Percentiles rank a stretch among this genome's conserved stretches.
Evolutionary conservation across 2,888 invertebrate genomes (phyloP).

Genomic region (Coelogynopora nodosa): DNA sequence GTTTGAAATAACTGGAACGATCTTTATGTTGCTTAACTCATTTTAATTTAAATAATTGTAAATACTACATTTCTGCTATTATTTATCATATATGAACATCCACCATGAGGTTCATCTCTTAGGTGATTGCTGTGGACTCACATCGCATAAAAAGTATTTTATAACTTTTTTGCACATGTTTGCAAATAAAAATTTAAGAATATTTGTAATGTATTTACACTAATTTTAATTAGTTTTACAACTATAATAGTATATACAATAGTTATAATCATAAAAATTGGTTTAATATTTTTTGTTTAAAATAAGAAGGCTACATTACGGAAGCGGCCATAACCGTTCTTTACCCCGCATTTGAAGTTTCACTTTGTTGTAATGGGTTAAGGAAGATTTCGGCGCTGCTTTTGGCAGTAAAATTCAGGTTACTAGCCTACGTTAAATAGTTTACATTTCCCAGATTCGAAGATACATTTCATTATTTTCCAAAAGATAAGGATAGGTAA

Average conservation of each 20-base stretch:
- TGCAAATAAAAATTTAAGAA: background rate
- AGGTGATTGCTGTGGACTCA: background rate
- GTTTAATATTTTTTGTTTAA: background rate
- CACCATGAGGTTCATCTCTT: background rate
- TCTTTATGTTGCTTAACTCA: too few species aligned
- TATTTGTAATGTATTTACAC: background rate
- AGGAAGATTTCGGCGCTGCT: background rate
- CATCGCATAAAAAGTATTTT: background rate
- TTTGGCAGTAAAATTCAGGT: background rate
- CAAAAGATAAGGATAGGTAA: background rate
- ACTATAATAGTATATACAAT: background rate
- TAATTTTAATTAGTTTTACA: background rate
- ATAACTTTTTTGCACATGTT: background rate
- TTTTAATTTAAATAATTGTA: too few species aligned
- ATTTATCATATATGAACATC: too few species aligned
- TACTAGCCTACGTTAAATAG: background rate
- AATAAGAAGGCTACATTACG: background rate
- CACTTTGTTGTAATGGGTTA: background rate
- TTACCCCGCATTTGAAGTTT: background rate
- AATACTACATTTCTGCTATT: too few species aligned
- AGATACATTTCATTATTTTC: background rate
- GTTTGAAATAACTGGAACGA: too few species aligned
- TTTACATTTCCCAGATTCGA: background rate
- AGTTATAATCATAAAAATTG: background rate
- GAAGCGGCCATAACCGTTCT: background rate